Evolutionary conservation across 2,113 vertebrate species (phyloP), one percentile per base, ranked within the genome.

Genomic region (zebrafish (Danio rerio)): DNA sequence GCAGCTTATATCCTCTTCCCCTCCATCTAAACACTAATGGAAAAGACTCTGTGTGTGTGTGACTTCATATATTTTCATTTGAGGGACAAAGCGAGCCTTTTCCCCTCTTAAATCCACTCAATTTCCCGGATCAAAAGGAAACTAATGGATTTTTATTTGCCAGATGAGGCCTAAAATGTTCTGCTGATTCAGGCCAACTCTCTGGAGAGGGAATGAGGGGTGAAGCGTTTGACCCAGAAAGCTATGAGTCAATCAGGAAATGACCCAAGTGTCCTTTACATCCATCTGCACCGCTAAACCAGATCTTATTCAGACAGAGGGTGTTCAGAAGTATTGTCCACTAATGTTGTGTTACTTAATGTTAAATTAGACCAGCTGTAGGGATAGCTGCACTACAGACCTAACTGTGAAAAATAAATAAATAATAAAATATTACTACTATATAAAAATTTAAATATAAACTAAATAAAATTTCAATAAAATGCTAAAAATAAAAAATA

Each of bases 81-180:
- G n/a, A 31, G 58, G 80, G 56, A 62, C 74, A 61, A 76, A 61
- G 56, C 43, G 47, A 79, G 77, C 61, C 31, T 31, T 74, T 78
- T 77, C 49, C 13, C 43, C n/a, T 58, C 20, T 68, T 71, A 82
- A 45, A 71, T 61, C 61, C 80, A 47, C 71, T 85, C 73, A 69
- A 74, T 90, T 77, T 81, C 78, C 83, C 58, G 55, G 81, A 83
- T 78, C 40, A 8, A 83, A 81, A 84, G 70, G 15, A 69, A 79
- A 74, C 74, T 87, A 82, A 91, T 83, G 31, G 81, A 47, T 72
- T 89, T 90, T 89, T 86, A 85, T 89, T 87, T 83, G 82, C 84
- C 80, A 47, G 55, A 56, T 18, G 15, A 52, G 5, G 56, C 75
- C 45, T 79, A 69, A 56, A 72, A 62, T 76, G 45, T 69, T 16